Conservation (phyloP, 2,888 invertebrate genomes). For the Perizoma affinitatum region DNA sequence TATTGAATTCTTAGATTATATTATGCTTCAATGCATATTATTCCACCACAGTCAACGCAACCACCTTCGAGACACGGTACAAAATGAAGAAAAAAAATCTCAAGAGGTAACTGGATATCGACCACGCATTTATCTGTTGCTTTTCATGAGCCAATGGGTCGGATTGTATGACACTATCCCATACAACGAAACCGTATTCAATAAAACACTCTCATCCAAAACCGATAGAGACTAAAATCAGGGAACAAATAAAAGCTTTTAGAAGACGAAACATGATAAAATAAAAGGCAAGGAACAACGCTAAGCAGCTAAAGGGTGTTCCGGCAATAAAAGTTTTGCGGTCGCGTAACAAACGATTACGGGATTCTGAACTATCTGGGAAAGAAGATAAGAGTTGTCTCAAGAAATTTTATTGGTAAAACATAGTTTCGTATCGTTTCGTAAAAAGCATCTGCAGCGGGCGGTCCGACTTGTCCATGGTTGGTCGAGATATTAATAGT, state of each 20-base stretch:
- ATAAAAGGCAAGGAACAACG: conserved; percentile 65
- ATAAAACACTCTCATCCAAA: conserved; percentile 42
- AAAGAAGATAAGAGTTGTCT: conserved; percentile 36
- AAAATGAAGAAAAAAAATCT: conserved; percentile 57
- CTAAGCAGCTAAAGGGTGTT: conserved; percentile 53
- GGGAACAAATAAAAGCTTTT: conserved; percentile 37
- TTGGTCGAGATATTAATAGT: conserved; percentile 67
- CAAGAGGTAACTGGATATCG: conserved; percentile 72
- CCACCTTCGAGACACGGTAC: conserved; percentile 45
- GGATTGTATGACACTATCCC: conserved; percentile 75
- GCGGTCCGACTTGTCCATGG: conserved; percentile 61
- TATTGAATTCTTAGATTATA: conserved; percentile 2
- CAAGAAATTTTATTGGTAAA: conserved; percentile 14
- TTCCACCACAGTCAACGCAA: conserved; percentile 26
- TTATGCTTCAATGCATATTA: conserved; percentile 27
- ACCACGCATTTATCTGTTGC: conserved; percentile 75
- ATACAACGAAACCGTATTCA: conserved; percentile 35
- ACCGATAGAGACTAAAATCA: conserved; percentile 47
- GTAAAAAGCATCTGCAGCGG: conserved; percentile 61
- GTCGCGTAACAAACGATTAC: conserved; percentile 30
- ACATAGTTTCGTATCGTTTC: conserved; percentile 32
- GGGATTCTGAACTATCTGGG: conserved; percentile 50
- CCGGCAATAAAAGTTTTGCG: conserved; percentile 41
- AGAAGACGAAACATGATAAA: conserved; percentile 61
- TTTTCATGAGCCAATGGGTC: conserved; percentile 71